phyloP scores from a whole-genome alignment of 2,888 invertebrate species.

The Gibbula magus region DNA sequence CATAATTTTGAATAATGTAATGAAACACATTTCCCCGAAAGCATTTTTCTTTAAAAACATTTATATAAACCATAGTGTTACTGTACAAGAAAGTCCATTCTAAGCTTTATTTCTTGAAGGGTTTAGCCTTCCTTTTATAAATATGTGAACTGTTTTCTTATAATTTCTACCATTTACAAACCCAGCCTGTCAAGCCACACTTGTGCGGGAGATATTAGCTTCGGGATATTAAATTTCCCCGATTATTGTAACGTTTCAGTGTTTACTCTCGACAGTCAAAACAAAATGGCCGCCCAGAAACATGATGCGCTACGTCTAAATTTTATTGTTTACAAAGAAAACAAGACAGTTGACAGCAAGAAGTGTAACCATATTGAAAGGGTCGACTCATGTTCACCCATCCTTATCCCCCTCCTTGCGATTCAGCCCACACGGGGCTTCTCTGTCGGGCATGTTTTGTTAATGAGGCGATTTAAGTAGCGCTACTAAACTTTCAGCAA shows the following conservation, averaged over 20 bases:
- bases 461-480: conserved; percentile 24
- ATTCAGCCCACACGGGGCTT: not conserved
- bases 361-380: conserved; percentile 20
- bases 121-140: no score
- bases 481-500: conserved; percentile 14
- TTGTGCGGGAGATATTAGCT: not conserved
- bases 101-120: no score
- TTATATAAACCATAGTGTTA: no score
- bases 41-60: no score
- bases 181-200: not conserved
- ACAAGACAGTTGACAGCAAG: conserved; percentile 13
- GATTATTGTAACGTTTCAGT: not conserved
- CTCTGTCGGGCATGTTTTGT: not conserved
- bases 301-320: conserved; percentile 19
- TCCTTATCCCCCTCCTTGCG: not conserved
- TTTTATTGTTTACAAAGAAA: conserved; percentile 18
- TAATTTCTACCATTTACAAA: no score
- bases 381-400: not conserved
- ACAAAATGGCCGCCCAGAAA: conserved; percentile 16
- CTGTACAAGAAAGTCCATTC: no score
- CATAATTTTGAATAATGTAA: no score
- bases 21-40: no score
- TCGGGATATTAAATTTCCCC: not conserved
- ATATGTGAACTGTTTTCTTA: no score
- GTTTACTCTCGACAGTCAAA: not conserved